phyloP scores from a whole-genome alignment of 2,113 vertebrate species.

The Gnathonemus echidnorhynchus region DNA sequence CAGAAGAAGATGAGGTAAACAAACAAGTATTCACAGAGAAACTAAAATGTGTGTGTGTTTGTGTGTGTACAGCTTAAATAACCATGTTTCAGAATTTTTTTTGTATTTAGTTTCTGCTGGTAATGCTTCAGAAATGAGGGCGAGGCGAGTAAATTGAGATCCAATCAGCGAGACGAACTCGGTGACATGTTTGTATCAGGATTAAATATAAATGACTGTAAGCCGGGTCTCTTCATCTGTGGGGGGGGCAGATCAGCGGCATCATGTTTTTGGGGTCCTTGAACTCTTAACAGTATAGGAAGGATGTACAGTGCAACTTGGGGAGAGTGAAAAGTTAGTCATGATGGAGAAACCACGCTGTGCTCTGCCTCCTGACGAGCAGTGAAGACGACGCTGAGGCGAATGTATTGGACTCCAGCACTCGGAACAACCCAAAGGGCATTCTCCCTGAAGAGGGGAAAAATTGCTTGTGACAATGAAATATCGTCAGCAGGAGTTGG shows the following conservation, averaged over 20 bases:
- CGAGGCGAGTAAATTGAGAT: neutral
- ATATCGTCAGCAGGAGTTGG: neutral
- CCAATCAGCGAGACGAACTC: neutral
- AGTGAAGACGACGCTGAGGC: neutral
- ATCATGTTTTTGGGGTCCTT: neutral
- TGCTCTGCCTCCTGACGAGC: neutral
- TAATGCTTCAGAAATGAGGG: neutral
- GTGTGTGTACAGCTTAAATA: neutral
- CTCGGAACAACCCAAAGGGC: neutral
- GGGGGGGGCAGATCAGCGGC: neutral
- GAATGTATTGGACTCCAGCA: neutral
- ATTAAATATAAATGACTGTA: neutral
- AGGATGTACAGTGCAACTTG: neutral
- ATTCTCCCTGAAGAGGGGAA: neutral
- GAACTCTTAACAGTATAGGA: neutral
- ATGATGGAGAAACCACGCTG: neutral
- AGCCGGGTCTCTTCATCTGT: neutral
- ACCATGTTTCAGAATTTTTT: neutral
- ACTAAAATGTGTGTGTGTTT: neutral
- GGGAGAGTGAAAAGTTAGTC: neutral
- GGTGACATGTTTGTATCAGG: neutral
- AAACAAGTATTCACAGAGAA: neutral
- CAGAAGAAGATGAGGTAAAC: constrained; percentile 91
- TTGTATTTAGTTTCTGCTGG: neutral
- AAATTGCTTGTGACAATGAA: neutral